Evolutionary conservation across 2,888 invertebrate species (phyloP).

Genomic region (Meandrusa payeni): DNA sequence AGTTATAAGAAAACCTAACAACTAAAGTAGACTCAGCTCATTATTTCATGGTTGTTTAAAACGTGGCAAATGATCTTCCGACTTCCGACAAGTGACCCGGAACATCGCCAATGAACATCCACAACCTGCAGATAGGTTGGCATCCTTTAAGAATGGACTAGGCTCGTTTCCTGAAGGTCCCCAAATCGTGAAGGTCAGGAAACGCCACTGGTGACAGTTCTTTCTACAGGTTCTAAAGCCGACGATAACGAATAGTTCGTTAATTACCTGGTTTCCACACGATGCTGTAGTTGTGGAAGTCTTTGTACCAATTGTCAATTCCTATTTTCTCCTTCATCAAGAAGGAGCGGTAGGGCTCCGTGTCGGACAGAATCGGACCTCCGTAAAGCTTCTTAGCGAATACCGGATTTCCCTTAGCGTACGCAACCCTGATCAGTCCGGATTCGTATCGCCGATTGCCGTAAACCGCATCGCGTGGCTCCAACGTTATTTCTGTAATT

Average conservation of each 20-base stretch:
- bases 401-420: constrained; percentile 83
- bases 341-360: constrained; percentile 63
- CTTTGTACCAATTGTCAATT: constrained; percentile 76
- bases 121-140: too few species aligned
- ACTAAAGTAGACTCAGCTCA: too few species aligned
- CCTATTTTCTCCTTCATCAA: constrained; percentile 60
- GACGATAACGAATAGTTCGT: background rate
- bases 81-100: too few species aligned
- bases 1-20: too few species aligned
- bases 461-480: constrained; percentile 84
- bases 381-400: constrained; percentile 58
- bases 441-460: constrained; percentile 82
- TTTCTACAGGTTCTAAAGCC: too few species aligned
- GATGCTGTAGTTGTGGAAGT: constrained; percentile 85
- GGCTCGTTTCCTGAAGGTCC: too few species aligned
- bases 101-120: too few species aligned
- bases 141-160: too few species aligned
- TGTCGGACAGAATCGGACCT: constrained; percentile 58
- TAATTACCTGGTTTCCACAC: constrained; percentile 83
- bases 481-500: constrained; percentile 82
- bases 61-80: too few species aligned
- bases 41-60: too few species aligned
- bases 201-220: too few species aligned
- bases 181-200: too few species aligned
- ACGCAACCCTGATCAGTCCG: constrained; percentile 88